Evolutionary conservation across 1,140 invertebrate species (phyloP).

Genomic region (Drosophila aff.): DNA sequence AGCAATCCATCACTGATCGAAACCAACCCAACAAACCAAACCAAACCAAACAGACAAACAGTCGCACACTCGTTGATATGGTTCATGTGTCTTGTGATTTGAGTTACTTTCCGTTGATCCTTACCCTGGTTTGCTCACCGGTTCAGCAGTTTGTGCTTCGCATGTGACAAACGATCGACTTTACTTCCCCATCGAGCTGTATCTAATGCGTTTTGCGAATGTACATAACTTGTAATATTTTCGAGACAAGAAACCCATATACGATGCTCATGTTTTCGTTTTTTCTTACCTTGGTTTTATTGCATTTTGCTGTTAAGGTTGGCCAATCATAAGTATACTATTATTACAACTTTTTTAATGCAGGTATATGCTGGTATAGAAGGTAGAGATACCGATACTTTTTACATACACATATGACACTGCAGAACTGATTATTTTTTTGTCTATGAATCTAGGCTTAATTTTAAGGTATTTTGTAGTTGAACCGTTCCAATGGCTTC

Average conservation of each 20-base stretch:
- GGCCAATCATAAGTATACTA: neutral
- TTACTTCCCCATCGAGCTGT: conserved; percentile 43
- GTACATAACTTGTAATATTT: conserved; percentile 32
- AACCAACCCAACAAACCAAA: conserved; percentile 21
- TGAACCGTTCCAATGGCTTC: conserved; percentile 17
- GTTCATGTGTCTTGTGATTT: conserved; percentile 51
- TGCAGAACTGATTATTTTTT: conserved; percentile 13
- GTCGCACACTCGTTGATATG: conserved; percentile 30
- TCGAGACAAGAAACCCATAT: conserved; percentile 14
- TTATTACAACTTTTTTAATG: conserved; percentile 1
- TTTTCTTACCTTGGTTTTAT: conserved; percentile 14
- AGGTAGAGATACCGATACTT: conserved; percentile 6
- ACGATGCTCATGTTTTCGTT: conserved; percentile 19
- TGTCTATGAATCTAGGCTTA: conserved; percentile 27
- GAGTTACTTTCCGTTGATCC: conserved; percentile 33
- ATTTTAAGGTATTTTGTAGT: conserved; percentile 36
- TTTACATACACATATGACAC: conserved; percentile 3
- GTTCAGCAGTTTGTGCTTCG: conserved; percentile 37
- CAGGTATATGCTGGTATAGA: conserved; percentile 1
- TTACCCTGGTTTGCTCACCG: conserved; percentile 36
- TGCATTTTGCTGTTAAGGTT: conserved; percentile 40
- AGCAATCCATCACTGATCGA: conserved; percentile 86
- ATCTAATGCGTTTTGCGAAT: conserved; percentile 40
- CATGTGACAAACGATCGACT: conserved; percentile 37
- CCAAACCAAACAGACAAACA: conserved; percentile 25